Conservation (phyloP, 2,797 vertebrate species). For the Anguilla anguilla region DNA sequence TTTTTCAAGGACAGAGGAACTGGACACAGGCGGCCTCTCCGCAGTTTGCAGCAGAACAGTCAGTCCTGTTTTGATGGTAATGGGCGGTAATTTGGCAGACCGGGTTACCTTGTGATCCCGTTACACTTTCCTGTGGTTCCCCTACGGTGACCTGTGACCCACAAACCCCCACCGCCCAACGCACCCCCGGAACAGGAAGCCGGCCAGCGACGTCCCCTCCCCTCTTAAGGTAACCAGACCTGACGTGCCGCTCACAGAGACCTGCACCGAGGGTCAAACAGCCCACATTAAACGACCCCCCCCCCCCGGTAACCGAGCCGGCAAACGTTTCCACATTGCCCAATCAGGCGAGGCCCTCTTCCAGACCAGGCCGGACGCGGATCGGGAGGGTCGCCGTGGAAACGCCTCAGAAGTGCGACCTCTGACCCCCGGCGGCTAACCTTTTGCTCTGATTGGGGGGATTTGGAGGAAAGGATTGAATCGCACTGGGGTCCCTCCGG, state of each 20-base stretch:
- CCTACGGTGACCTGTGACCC: background rate
- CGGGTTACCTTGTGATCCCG: slow-evolving; percentile 22
- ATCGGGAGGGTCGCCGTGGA: slow-evolving; percentile 26
- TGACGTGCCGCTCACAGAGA: slow-evolving; percentile 35
- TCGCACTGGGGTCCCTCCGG: slow-evolving; percentile 21
- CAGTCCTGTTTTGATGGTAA: slow-evolving; percentile 29
- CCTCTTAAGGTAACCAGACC: slow-evolving; percentile 44
- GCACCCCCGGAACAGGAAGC: slow-evolving; percentile 31
- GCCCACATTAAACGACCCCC: slow-evolving; percentile 36
- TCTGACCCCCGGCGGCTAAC: slow-evolving; percentile 34
- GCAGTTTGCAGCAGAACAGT: slow-evolving; percentile 30
- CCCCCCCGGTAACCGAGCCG: slow-evolving; percentile 23
- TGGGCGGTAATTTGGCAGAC: slow-evolving; percentile 33
- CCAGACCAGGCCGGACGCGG: slow-evolving; percentile 17
- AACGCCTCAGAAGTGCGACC: slow-evolving; percentile 37
- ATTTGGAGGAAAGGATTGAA: slow-evolving; percentile 35
- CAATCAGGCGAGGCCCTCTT: slow-evolving; percentile 41
- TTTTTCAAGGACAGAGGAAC: background rate
- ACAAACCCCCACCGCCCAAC: slow-evolving; percentile 31
- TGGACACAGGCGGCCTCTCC: background rate
- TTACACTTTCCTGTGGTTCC: slow-evolving; percentile 33
- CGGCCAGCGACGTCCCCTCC: slow-evolving; percentile 24
- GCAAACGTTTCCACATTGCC: slow-evolving; percentile 10
- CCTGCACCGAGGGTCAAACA: slow-evolving; percentile 23
- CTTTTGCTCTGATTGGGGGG: slow-evolving; percentile 40